A percentile compares a stretch with the other conserved stretches of the same genome.
Evolutionary conservation across 2,797 vertebrate genomes (phyloP).

Genomic region (Leucoraja ocellata): DNA sequence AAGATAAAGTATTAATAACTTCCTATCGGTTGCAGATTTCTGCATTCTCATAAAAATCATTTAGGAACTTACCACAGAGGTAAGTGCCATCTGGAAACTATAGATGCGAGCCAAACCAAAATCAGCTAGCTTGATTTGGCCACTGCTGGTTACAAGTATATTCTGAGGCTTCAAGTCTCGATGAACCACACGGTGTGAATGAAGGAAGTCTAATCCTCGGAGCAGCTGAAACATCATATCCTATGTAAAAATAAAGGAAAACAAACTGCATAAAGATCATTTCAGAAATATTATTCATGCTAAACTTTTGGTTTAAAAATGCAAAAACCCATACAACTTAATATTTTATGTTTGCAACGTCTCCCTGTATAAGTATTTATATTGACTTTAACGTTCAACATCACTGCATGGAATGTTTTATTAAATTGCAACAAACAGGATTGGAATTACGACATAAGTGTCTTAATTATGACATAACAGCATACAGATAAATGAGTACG

Average conservation of each 20-base stretch:
- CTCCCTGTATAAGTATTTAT: background rate
- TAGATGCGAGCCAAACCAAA: constrained; percentile 96
- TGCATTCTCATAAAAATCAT: constrained; percentile 14
- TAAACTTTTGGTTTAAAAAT: background rate
- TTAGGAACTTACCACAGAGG: constrained; percentile 83
- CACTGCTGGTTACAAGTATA: constrained; percentile 90
- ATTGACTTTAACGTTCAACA: background rate
- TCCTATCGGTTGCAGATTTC: background rate
- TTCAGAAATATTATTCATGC: background rate
- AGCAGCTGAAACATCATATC: constrained; percentile 99
- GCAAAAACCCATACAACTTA: background rate
- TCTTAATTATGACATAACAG: background rate
- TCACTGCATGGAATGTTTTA: background rate
- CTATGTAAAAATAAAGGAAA: constrained; percentile 55
- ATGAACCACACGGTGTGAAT: constrained; percentile 94
- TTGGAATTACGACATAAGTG: background rate
- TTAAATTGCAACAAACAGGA: background rate
- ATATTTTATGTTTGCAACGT: background rate
- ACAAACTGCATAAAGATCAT: background rate
- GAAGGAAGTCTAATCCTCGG: constrained; percentile 93
- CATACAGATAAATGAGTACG: background rate
- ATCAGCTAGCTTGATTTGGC: constrained; percentile 95
- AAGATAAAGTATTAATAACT: background rate
- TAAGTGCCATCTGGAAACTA: constrained; percentile 99
- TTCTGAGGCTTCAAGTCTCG: constrained; percentile 96